Conservation (phyloP, 2,113 vertebrate genomes). For the Procavia capensis region DNA sequence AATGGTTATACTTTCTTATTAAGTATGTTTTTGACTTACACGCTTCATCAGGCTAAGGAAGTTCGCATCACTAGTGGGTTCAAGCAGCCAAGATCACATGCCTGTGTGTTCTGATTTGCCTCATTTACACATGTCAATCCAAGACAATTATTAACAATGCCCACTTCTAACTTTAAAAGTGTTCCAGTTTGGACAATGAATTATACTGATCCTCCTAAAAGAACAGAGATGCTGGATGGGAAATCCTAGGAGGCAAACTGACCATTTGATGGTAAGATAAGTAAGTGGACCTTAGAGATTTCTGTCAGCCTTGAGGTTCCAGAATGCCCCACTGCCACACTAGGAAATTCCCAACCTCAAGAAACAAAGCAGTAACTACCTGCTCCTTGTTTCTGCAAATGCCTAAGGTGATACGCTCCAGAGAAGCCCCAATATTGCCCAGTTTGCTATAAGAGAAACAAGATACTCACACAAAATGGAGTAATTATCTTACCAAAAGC, state of each 20-base stretch:
- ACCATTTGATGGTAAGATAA: not conserved
- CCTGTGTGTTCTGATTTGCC: not conserved
- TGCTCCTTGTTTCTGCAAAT: conserved; percentile 58
- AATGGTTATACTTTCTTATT: not conserved
- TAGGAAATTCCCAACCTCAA: not conserved
- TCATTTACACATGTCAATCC: not conserved
- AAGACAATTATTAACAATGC: not conserved
- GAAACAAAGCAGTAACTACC: conserved; percentile 42
- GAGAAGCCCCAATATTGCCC: conserved; percentile 59
- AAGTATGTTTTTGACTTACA: not conserved
- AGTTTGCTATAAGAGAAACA: conserved; percentile 66
- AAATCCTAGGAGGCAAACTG: not conserved
- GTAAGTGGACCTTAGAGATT: not conserved
- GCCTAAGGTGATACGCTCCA: conserved; percentile 58
- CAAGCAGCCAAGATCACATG: not conserved
- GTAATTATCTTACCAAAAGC: conserved; percentile 83
- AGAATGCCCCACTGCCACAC: conserved; percentile 50
- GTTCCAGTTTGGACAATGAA: not conserved
- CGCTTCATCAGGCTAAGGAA: not conserved
- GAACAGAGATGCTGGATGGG: not conserved
- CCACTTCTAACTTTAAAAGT: not conserved
- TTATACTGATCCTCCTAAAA: not conserved
- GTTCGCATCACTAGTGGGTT: not conserved
- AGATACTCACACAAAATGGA: conserved; percentile 77
- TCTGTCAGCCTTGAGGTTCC: not conserved